Percentiles rank a stretch among this genome's conserved stretches.
Conservation (phyloP, 1,140 invertebrate species). For the Panagrolaimus sp. region DNA sequence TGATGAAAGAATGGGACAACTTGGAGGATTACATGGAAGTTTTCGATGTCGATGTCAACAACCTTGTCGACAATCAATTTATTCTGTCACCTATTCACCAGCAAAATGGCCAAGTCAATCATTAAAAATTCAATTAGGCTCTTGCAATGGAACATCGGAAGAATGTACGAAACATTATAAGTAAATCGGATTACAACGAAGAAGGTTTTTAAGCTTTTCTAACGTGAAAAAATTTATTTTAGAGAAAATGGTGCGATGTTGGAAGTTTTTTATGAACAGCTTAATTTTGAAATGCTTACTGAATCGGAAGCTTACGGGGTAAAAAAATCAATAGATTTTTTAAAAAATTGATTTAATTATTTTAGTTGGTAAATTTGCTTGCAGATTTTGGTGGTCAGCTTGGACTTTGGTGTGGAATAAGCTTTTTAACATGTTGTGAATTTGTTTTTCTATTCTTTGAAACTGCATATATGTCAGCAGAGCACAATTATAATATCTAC, state of each 20-base stretch:
- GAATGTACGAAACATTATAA: conserved; percentile 56
- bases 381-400: conserved; percentile 55
- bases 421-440: conserved; percentile 53
- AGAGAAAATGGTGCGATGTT: conserved; percentile 57
- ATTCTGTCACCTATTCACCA: conserved; percentile 55
- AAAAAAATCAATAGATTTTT: not conserved
- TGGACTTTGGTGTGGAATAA: conserved; percentile 54
- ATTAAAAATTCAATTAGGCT: conserved; percentile 49
- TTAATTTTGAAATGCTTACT: conserved; percentile 54
- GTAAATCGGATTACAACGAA: conserved; percentile 22
- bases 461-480: conserved; percentile 43
- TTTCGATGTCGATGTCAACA: conserved; percentile 46
- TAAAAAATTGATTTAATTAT: not conserved
- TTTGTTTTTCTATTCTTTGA: conserved; percentile 52
- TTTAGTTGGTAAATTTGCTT: conserved; percentile 51
- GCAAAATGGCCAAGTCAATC: conserved; percentile 52
- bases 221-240: conserved; percentile 21
- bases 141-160: conserved; percentile 44
- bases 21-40: conserved; percentile 45
- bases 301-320: conserved; percentile 55
- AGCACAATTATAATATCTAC: conserved; percentile 41
- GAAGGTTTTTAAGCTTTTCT: not conserved
- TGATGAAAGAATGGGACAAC: conserved; percentile 41
- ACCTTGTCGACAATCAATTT: conserved; percentile 51
- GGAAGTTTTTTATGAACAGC: conserved; percentile 56